Evolutionary conservation across 2,797 vertebrate species (phyloP), one percentile per base, ranked within the genome.

Genomic region (Protonibea diacanthus): DNA sequence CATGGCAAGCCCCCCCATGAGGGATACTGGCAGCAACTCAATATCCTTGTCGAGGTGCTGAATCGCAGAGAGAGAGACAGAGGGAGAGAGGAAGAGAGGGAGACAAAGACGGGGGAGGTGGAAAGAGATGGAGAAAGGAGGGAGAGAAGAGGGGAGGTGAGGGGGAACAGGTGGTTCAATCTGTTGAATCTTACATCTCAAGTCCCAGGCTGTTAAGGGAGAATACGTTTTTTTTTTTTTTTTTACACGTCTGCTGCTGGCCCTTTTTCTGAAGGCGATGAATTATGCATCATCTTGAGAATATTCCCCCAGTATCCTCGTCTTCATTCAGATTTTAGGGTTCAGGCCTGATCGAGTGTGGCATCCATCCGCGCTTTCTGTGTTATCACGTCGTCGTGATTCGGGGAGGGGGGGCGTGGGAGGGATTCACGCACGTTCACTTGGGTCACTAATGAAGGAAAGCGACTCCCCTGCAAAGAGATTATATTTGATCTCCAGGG

Each of bases 121-220:
- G 57, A 56, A 66, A 56, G 33, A 74, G 76, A 81, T 47, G 20
- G 44, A 64, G 49, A 67, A 84, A 87, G 78, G 21, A 55, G 45
- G 71, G 82, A 53, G 65, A 20, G 68, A 48, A 49, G 63, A 62
- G 21, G 77, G 79, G 12, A 48, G 71, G 63, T 68, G 67, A 53
- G 63, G 58, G 78, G 94, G 95, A 97, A 98, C 97, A 98, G 97
- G 97, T 98, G 95, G 95, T 89, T 86, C 93, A 94, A 96, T 93
- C 94, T 95, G 94, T 93, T 86, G 94, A 93, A 93, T 91, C 89
- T 90, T 84, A 53, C 78, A 86, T 81, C 47, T 78, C 68, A n/a
- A 68, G 74, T 87, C 70, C 49, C 47, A 47, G 67, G 69, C 85
- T 88, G 87, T 86, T 81, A 40, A 62, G 42, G 33, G 83, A 81